Evolutionary conservation across 2,888 invertebrate genomes (phyloP), one percentile per base, ranked within the genome.

Genomic region (Thelaira solivaga): DNA sequence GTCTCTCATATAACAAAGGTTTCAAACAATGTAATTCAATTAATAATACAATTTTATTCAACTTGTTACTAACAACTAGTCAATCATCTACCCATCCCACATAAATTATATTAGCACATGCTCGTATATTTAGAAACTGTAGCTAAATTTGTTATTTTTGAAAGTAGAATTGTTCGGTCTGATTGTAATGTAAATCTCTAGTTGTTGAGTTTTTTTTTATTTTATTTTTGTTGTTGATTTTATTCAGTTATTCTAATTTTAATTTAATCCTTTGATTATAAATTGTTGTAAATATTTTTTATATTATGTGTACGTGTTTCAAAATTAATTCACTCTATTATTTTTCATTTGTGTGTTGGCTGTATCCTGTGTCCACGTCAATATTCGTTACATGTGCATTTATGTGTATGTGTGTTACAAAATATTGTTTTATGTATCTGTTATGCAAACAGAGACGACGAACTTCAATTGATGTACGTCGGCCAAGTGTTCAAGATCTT

Each of bases 401-500:
- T 57, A 11, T 20, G 31, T 67, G 13, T 73, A 20, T 29, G 22
- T 43, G 11, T 55, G 18, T 57, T n/a, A n/a, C n/a, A n/a, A n/a
- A n/a, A n/a, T n/a, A n/a, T n/a, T n/a, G n/a, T n/a, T n/a, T n/a
- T n/a, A n/a, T n/a, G n/a, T n/a, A n/a, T n/a, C n/a, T n/a, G n/a
- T n/a, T n/a, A n/a, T 18, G 10, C 36, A 45, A 88, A 86, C 88
- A 93, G 93, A 91, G 93, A 88, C 93, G 97, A 88, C 93, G 97
- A 88, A 96, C 97, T 85, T 97, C 97, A 84, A 92, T 96, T 83
- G 97, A 97, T 90, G 93, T 96, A 82, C 92, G 97, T 85, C 92
- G 97, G 84, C 96, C 96, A 71, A 97, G 97, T 87, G 92, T 97
- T 84, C 95, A 95, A 86, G 97, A 97, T 88, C 91, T 97, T 85